Base-by-base conservation (phyloP, 2,797 vertebrate species). In the Aselliscus stoliczkanus region DNA sequence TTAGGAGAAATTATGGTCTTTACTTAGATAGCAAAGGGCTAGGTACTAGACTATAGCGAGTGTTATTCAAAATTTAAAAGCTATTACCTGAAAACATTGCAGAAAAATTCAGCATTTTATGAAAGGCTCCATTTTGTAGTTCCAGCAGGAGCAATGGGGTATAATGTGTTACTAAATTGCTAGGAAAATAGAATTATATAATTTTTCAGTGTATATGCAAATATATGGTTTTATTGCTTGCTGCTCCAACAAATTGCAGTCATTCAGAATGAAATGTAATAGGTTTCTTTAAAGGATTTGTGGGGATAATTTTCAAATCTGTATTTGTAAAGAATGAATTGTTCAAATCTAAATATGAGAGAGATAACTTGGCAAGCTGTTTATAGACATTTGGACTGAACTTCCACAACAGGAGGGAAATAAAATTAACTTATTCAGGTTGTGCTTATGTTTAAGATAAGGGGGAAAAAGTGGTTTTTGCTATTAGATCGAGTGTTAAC, bases 281-380 rank as follows among this genome's bases (percentile, higher is more conserved):
- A 94, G 58, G 21, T 25, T 94, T 95, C 81, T 93, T 90, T 94
- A 95, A 95, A 87, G 94, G 65, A 96, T 89, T 86, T 95, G 44
- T 86, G 4, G 29, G 31, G 58, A 60, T 52, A 85, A 4, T 95
- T 97, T 97, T 95, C n/a, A 97, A 97, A 97, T 73, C 21, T 85
- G 17, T 85, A 72, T 97, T 96, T 96, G 88, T 93, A 34, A 97
- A 18, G 23, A 31, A 93, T 93, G 65, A 97, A 89, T n/a, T 95
- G 64, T 81, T 98, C 50, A 90, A 92, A 92, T 94, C 34, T 97
- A 75, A 97, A 95, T 90, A 90, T 39, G 44, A 5, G 50, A 93
- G 10, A 94, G 76, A 88, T 18, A 97, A 96, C 54, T 92, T 95
- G 82, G 65, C 83, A 97, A 88, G 81, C 47, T 97, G 64, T 96